phyloP scores from a whole-genome alignment of 2,113 vertebrate species.

The Crotophaga sulcirostris region DNA sequence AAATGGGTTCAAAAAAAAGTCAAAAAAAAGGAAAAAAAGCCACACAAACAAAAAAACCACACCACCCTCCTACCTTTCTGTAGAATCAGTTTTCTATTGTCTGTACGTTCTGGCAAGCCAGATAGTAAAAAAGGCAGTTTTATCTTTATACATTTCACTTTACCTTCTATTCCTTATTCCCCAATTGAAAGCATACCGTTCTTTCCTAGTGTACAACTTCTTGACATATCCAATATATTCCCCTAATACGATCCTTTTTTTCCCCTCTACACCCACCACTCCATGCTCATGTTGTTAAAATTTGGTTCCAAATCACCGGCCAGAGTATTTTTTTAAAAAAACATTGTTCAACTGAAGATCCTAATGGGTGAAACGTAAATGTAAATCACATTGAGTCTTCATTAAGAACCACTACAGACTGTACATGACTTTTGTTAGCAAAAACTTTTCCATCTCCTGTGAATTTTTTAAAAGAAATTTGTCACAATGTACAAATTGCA shows the following conservation, averaged over 20 bases:
- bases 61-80: neutral
- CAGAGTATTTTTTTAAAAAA: neutral
- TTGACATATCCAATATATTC: accelerated
- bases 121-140: neutral
- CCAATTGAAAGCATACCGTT: neutral
- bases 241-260: accelerated
- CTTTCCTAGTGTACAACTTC: neutral
- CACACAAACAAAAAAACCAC: neutral
- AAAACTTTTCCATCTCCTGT: neutral
- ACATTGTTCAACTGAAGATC: neutral
- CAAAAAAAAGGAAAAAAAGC: neutral
- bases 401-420: neutral
- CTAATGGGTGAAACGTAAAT: neutral
- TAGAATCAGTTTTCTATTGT: neutral
- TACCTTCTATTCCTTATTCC: neutral
- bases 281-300: neutral
- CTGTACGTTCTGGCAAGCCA: neutral
- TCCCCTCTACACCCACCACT: accelerated
- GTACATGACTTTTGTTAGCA: neutral
- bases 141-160: neutral
- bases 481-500: accelerated
- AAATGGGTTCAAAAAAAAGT: neutral
- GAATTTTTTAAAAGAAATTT: neutral
- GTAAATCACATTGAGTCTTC: neutral
- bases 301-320: neutral